Evolutionary conservation across 2,113 vertebrate genomes (phyloP), one percentile per base, ranked within the genome.

Genomic region (Otocyon megalotis): DNA sequence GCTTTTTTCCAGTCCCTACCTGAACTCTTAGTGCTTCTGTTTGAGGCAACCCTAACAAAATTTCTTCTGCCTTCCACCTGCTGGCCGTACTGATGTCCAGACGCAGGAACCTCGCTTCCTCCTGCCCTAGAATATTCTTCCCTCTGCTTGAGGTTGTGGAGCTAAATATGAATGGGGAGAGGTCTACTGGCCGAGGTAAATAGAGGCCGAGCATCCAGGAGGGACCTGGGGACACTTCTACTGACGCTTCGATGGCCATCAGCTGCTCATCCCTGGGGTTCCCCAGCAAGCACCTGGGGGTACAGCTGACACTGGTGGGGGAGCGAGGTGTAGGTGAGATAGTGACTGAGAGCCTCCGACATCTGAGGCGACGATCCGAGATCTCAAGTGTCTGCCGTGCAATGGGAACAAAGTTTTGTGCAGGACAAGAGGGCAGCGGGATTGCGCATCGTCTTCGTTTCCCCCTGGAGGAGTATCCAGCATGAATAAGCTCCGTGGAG

Each of bases 91-190:
- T 28, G 5, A 65, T 1, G 5, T n/a, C 32, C 22, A 28, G 17
- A 60, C 13, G 5, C 9, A 43, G n/a, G 0, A 26, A 4, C 1
- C 0, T 30, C 13, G 1, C 14, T 1, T 8, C 62, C 32, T 13
- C 3, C 14, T 13, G 35, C 62, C 26, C 53, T 24, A 12, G 20
- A n/a, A 0, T 0, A 2, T 11, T 26, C 16, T 16, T 53, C 69
- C 60, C 10, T 13, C 12, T n/a, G 35, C 22, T 20, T 5, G 37
- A 81, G 30, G 16, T 1, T 1, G 12, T 3, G 8, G 22, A 9
- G 5, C 62, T 48, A 8, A 4, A 3, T 5, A 0, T 10, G 17
- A 24, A 17, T 0, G 0, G 20, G 65, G 24, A 15, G 6, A 53
- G 30, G 19, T 3, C 3, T 2, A 4, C 32, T 1, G 35, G n/a